A percentile compares a stretch with the other conserved stretches of the same genome.
Conservation (phyloP, 2,113 vertebrate species). For the Cepphus grylle region DNA sequence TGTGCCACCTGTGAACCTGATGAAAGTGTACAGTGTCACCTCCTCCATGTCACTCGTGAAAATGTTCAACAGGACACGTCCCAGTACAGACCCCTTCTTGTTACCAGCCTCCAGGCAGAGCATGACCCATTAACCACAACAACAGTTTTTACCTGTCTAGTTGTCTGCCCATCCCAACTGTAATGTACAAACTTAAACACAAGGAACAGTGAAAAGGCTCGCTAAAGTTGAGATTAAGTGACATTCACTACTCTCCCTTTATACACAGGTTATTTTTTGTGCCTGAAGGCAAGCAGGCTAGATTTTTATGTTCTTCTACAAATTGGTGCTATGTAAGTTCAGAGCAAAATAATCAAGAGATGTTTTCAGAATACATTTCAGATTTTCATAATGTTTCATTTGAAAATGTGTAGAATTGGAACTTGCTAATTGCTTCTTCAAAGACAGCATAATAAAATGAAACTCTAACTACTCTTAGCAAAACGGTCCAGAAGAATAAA, state of each 20-base stretch:
- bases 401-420: neutral
- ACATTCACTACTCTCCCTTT: neutral
- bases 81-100: neutral
- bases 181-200: neutral
- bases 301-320: neutral
- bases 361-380: neutral
- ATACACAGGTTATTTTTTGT: neutral
- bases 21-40: neutral
- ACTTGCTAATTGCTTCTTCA: slow-evolving; percentile 2
- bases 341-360: neutral
- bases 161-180: neutral
- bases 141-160: neutral
- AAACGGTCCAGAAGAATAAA: neutral
- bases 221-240: neutral
- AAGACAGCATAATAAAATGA: neutral
- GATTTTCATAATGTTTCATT: neutral
- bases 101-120: neutral
- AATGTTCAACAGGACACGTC: neutral
- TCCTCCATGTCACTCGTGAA: neutral
- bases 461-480: neutral
- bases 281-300: neutral
- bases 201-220: neutral
- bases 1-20: neutral
- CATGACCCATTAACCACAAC: neutral
- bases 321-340: neutral